These are phyloP conservation scores for Hyles lineata DNA, from an alignment of 2,888 invertebrate species.

Conservation along the genomic window DNA sequence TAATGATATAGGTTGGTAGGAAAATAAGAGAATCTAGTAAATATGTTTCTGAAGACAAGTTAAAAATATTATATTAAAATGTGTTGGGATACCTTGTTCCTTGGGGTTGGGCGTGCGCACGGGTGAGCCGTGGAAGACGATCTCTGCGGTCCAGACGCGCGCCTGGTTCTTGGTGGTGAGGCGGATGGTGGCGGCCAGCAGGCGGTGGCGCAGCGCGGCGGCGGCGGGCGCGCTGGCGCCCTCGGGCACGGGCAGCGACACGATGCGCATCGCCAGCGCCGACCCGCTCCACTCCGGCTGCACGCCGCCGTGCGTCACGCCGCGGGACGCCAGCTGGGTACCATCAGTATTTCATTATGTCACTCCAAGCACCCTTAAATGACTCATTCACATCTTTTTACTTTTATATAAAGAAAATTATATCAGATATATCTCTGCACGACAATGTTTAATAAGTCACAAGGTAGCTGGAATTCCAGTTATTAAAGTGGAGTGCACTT, in stretches of 20 bases:
- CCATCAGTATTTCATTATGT: conserved; percentile 20
- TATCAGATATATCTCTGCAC: too few relatives aligned
- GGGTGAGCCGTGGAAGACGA: conserved; percentile 93
- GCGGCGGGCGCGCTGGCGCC: conserved; percentile 83
- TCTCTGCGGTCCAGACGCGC: conserved; percentile 95
- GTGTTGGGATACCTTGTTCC: conserved; percentile 87
- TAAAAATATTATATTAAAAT: too few relatives aligned
- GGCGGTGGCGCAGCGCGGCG: conserved; percentile 89
- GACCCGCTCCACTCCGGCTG: conserved; percentile 97
- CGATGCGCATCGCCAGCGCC: conserved; percentile 91
- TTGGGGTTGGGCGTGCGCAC: conserved; percentile 91
- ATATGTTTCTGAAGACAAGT: too few relatives aligned
- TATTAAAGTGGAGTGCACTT: too few relatives aligned
- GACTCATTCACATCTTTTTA: too few relatives aligned
- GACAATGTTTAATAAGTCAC: too few relatives aligned
- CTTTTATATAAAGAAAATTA: too few relatives aligned
- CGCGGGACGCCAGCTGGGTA: conserved; percentile 88
- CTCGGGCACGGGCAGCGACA: conserved; percentile 89
- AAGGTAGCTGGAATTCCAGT: too few relatives aligned
- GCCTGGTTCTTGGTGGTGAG: conserved; percentile 91
- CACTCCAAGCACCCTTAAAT: neutral
- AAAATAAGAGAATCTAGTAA: too few relatives aligned
- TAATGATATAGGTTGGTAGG: too few relatives aligned
- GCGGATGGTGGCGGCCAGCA: conserved; percentile 93
- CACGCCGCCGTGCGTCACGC: conserved; percentile 95